Percentiles rank a stretch among this genome's conserved stretches.
Conservation (phyloP, 2,888 invertebrate species). For the Carterocephalus palaemon region DNA sequence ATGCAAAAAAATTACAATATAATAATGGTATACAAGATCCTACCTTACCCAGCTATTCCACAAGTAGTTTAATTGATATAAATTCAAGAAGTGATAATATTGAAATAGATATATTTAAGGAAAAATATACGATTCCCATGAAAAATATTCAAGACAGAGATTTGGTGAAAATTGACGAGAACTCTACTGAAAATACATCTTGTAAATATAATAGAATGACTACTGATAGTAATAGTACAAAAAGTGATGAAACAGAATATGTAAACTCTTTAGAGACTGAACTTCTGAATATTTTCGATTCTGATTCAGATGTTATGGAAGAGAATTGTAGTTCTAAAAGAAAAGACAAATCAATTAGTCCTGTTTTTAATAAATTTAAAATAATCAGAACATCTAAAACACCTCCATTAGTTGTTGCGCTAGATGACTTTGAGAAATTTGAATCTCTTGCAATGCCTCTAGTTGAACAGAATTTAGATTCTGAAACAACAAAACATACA, state of each 20-base stretch:
- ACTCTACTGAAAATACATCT: too few species aligned
- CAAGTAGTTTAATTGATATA: too few species aligned
- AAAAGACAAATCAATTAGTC: slow-evolving; percentile 40
- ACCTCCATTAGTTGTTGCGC: slow-evolving; percentile 45
- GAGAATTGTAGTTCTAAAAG: neutral
- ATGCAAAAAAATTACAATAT: too few species aligned
- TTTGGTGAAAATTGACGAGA: too few species aligned
- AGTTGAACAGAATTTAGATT: slow-evolving; percentile 41
- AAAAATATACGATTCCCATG: too few species aligned
- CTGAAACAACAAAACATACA: slow-evolving; percentile 44
- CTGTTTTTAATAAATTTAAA: slow-evolving; percentile 43
- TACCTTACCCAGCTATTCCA: too few species aligned
- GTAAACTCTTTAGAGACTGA: neutral
- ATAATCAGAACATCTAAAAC: slow-evolving; percentile 28
- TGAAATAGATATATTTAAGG: too few species aligned
- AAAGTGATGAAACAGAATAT: neutral
- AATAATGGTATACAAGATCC: too few species aligned
- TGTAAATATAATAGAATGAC: too few species aligned
- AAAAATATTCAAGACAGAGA: too few species aligned
- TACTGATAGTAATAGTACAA: too few species aligned
- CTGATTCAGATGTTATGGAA: neutral
- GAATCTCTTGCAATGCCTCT: slow-evolving; percentile 52
- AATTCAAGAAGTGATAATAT: too few species aligned
- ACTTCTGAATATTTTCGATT: neutral
- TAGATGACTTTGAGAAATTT: slow-evolving; percentile 62